Conservation (phyloP, 2,888 invertebrate species). For the Aethes cnicana region DNA sequence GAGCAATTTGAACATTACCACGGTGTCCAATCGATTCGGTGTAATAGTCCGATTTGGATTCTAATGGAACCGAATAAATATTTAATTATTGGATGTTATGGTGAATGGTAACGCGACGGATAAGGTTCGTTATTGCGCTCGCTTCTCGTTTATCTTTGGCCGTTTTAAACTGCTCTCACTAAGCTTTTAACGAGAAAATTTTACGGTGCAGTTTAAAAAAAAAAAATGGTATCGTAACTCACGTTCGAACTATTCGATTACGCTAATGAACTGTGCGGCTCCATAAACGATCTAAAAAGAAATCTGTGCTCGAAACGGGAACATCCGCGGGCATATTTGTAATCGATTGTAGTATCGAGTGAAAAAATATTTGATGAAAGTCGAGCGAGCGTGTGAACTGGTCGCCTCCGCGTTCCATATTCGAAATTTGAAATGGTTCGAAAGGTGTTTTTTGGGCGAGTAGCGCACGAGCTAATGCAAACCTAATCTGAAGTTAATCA, state of each 20-base stretch:
- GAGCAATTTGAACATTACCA: constrained; percentile 68
- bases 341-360: constrained; percentile 39
- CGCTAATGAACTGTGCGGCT: constrained; percentile 27
- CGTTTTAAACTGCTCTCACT: constrained; percentile 18
- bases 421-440: constrained; percentile 43
- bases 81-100: constrained; percentile 75
- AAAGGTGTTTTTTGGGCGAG: constrained; percentile 46
- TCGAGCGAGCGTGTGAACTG: constrained; percentile 51
- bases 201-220: constrained; percentile 44
- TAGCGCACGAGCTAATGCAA: constrained; percentile 61
- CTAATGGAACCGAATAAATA: constrained; percentile 77
- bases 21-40: constrained; percentile 70
- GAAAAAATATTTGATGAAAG: constrained; percentile 43
- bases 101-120: constrained; percentile 74
- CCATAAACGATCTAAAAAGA: constrained; percentile 25
- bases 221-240: constrained; percentile 36
- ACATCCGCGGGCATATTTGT: constrained; percentile 22
- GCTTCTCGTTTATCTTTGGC: constrained; percentile 8
- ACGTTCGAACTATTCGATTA: constrained; percentile 29
- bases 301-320: constrained; percentile 20
- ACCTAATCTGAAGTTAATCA: constrained; percentile 63
- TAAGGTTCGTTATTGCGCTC: constrained; percentile 58
- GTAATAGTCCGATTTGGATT: constrained; percentile 64
- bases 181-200: constrained; percentile 26
- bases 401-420: constrained; percentile 45